Evolutionary conservation across 2,797 vertebrate species (phyloP).

Genomic region (Amphiprion clarkii): DNA sequence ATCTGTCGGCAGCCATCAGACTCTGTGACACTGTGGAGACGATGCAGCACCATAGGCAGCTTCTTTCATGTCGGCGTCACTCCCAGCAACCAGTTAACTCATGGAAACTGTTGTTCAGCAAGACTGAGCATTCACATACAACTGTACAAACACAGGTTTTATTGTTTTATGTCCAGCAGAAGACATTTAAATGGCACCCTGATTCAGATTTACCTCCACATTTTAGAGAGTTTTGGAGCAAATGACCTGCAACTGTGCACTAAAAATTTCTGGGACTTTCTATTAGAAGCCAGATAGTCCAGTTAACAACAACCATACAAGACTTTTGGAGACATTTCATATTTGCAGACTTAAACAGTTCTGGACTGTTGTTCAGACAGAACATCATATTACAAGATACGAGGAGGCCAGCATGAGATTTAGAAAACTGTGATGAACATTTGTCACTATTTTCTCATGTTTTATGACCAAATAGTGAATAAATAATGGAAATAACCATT

Average conservation of each 20-base stretch:
- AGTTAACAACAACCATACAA: background rate
- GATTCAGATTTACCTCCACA: too few relatives aligned
- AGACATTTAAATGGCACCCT: background rate
- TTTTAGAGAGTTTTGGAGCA: too few relatives aligned
- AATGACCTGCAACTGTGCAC: too few relatives aligned
- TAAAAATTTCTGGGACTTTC: background rate
- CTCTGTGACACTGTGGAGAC: constrained; percentile 5
- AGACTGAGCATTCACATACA: background rate
- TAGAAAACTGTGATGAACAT: too few relatives aligned
- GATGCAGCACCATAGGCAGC: constrained; percentile 16
- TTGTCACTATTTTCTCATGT: too few relatives aligned
- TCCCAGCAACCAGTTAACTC: background rate
- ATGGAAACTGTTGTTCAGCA: constrained; percentile 1
- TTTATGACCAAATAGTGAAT: too few relatives aligned
- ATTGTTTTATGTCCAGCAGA: background rate
- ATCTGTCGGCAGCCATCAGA: constrained; percentile 41
- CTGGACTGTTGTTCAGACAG: too few relatives aligned
- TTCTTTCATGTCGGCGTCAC: constrained; percentile 13
- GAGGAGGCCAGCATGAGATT: too few relatives aligned
- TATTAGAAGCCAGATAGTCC: background rate
- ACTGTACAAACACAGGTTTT: background rate
- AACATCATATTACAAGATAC: too few relatives aligned
- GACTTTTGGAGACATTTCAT: background rate
- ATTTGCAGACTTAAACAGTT: too few relatives aligned
- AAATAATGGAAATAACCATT: too few relatives aligned